Base-by-base conservation (phyloP, 37 sponge, comb jelly and placozoan genomes). In the Amphimedon queenslandica region DNA sequence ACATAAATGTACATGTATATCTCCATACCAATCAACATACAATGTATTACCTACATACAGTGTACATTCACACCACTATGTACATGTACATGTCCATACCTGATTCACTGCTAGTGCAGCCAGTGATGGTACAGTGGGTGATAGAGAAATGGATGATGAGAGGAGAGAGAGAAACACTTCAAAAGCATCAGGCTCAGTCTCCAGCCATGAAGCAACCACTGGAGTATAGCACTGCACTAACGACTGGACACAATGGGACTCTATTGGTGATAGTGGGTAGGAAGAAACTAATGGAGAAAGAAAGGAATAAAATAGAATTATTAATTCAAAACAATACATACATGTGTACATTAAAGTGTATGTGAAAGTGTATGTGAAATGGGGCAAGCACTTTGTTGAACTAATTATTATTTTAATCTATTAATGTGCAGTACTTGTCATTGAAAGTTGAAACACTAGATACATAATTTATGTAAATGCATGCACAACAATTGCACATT, bases 21-120 rank as follows among this genome's bases (percentile, higher is more conserved):
- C 20, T 2, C 25, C 28, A 25, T 39, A 47, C 53, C 8, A 18
- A 47, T 47, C 8, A 8, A 47, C 13, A 37, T 5, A 11, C 58
- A 32, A n/a, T 56, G 35, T 6, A 30, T 11, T 16, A 28, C 47
- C 6, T n/a, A 70, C 40, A 70, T 20, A 41, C 16, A 67, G 31
- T 27, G 31, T 67, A 35, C 31, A 10, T 31, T n/a, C 70, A 69
- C 1, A 37, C 21, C 1, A 24, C 24, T 39, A 69, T 47, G 53
- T 47, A 47, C 53, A 47, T 47, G 53, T 47, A 47, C 53, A 47
- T 47, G 53, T 13, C 8, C 53, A 47, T 13, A 77, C 84, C 78
- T 84, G 84, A 20, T 53, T 63, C 41, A 77, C 37, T 30, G 78
- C 84, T 58, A 84, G 55, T 23, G 61, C 68, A 37, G 63, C 55